Base-by-base conservation (phyloP, 2,888 invertebrate species). In the Lepidocyrtoides sp. region DNA sequence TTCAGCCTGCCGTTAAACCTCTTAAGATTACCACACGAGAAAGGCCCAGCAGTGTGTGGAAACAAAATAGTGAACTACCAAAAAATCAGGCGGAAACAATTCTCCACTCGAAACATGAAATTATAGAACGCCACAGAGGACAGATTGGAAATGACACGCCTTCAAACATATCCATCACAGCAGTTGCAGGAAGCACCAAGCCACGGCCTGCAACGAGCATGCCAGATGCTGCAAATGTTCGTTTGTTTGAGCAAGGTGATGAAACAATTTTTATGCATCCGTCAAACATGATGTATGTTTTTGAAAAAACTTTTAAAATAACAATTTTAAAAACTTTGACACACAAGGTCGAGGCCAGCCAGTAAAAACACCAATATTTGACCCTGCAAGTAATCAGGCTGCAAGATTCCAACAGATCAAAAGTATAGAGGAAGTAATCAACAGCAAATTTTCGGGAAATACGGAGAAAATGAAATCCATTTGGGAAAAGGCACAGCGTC, bases 401-500 rank as follows among this genome's bases (percentile, higher is more conserved):
- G n/a, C n/a, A n/a, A n/a, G n/a, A n/a, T n/a, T n/a, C 14, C 17
- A 17, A n/a, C 87, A 79, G 26, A 54, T 87, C 23, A 54, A 81
- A n/a, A 87, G n/a, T 8, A 48, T 87, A 0, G 79, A 87, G 2
- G 87, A 81, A 2, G 51, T 87, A 14, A 48, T 87, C 4, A 87
- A 87, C 54, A 87, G 87, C 32, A 87, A 81, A 17, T 81, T 79
- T 69, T 17, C 48, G 3, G 51, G 17, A 54, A 32, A 79, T 26
- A 32, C 79, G 0, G 2, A 48, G 10, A 87, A 63, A 48, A 77
- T 87, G 87, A 87, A 87, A 10, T 87, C 87, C 0, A 81, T 87
- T 23, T 87, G 87, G 87, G 79, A 79, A 23, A 87, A 87, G n/a
- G 69, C 87, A 0, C 87, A 79, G 23, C 69, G 69, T 41, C 66